Base-by-base conservation (phyloP, 37 sponge, comb jelly and placozoan species). In the Haliclona indistincta region DNA sequence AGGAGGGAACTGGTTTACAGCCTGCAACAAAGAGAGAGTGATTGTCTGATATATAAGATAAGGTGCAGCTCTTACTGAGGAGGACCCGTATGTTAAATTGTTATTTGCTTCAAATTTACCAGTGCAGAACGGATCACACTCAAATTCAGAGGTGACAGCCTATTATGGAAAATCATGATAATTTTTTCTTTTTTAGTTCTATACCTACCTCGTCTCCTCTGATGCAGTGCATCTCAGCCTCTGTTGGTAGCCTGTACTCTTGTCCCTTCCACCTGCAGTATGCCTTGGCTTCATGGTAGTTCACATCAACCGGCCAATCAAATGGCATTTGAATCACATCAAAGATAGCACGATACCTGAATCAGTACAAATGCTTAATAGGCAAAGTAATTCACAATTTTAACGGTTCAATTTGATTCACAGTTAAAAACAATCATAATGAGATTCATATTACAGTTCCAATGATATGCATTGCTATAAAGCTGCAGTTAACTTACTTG, bases 261-360 rank as follows among this genome's bases (percentile, higher is more conserved):
- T 76, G 64, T 33, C 95, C 95, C 74, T 81, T 88, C 95, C 95
- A 95, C 26, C 32, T 71, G 67, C 95, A 95, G 80, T 79, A 95
- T 20, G 95, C 95, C 77, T 87, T 90, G 39, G 95, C 95, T 56
- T 95, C 95, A 52, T 88, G 95, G 56, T 91, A 95, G 80, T 95
- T 95, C 37, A 84, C 89, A 15, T 95, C 95, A 67, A 90, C 91
- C 35, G 95, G 95, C 95, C 95, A 95, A 65, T 84, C 81, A 88
- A 76, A 81, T 0, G 95, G 95, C 92, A 95, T 87, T 1, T 73
- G 81, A 17, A 95, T 54, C 19, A 86, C 77, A 72, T 95, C 95
- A 79, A 66, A 95, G 45, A 95, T 81, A 1, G 95, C 92, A 33
- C 95, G 81, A 62, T 95, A 95, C 82, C 93, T 93, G 54, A 63